phyloP scores from a whole-genome alignment of 2,113 vertebrate genomes.

The Saccopteryx bilineata region DNA sequence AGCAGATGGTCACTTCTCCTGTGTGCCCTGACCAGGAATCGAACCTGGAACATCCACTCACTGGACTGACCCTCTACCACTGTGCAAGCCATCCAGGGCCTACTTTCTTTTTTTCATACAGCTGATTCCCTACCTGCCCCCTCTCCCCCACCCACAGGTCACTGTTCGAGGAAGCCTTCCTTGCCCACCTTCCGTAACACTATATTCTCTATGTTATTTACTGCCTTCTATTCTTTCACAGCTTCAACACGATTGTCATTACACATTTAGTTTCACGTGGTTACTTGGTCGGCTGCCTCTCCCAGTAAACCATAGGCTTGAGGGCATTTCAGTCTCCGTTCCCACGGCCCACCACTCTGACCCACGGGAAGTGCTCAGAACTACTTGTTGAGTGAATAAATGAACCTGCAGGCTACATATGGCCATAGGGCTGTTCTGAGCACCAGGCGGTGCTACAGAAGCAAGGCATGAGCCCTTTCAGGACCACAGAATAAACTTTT shows the following conservation, averaged over 20 bases:
- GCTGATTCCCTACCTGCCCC: not conserved
- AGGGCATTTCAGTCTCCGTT: not conserved
- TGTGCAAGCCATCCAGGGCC: too few relatives aligned
- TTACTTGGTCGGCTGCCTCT: not conserved
- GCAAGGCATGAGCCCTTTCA: not conserved
- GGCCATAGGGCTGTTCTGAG: not conserved
- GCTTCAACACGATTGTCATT: slow-evolving; percentile 22
- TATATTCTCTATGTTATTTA: not conserved
- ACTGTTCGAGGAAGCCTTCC: not conserved
- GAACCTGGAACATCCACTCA: too few relatives aligned
- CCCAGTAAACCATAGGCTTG: not conserved
- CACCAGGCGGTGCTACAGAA: not conserved
- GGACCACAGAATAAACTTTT: slow-evolving; percentile 6
- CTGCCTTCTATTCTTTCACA: not conserved
- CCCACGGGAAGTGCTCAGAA: not conserved
- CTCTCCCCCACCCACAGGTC: not conserved
- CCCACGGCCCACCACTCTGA: not conserved
- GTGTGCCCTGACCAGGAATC: too few relatives aligned
- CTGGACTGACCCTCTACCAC: too few relatives aligned
- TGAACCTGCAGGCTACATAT: not conserved
- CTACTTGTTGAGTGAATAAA: not conserved
- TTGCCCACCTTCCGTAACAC: not conserved
- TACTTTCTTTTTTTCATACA: not conserved
- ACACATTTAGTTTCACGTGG: not conserved
- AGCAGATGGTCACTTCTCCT: too few relatives aligned